phyloP scores from a whole-genome alignment of 2,888 invertebrate species.

The Encarsia formosa region DNA sequence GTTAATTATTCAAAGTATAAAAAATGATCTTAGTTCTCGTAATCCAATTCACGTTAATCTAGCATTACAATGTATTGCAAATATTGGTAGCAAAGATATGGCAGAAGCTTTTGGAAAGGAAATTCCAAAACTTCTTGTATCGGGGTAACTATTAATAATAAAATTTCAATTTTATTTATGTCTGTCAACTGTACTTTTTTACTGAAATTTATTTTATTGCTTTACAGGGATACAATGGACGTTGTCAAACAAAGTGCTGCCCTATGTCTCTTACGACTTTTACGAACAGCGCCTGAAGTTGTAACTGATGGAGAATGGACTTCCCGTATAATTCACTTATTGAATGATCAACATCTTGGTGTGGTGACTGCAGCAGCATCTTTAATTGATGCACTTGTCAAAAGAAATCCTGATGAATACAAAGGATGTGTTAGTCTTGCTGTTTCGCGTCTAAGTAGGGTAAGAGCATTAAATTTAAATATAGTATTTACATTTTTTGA shows the following conservation, averaged over 20 bases:
- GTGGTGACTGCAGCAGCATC: constrained; percentile 99
- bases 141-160: constrained; percentile 81
- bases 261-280: constrained; percentile 86
- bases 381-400: constrained; percentile 95
- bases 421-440: constrained; percentile 98
- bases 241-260: constrained; percentile 99
- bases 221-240: constrained; percentile 89
- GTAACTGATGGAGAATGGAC: constrained; percentile 99
- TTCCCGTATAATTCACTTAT: constrained; percentile 93
- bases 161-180: background rate
- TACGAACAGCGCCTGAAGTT: constrained; percentile 93
- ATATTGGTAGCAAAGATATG: constrained; percentile 99
- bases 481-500: too few species aligned
- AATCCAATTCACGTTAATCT: constrained; percentile 98
- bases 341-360: constrained; percentile 99
- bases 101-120: constrained; percentile 99
- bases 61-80: constrained; percentile 98
- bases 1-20: constrained; percentile 97
- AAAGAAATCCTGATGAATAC: constrained; percentile 98
- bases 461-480: constrained; percentile 50
- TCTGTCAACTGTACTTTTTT: too few species aligned
- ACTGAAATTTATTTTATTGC: background rate
- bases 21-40: constrained; percentile 92
- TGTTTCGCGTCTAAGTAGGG: constrained; percentile 91
- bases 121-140: constrained; percentile 96